phyloP scores from a whole-genome alignment of 2,888 invertebrate genomes.

The Nephrotoma flavescens region DNA sequence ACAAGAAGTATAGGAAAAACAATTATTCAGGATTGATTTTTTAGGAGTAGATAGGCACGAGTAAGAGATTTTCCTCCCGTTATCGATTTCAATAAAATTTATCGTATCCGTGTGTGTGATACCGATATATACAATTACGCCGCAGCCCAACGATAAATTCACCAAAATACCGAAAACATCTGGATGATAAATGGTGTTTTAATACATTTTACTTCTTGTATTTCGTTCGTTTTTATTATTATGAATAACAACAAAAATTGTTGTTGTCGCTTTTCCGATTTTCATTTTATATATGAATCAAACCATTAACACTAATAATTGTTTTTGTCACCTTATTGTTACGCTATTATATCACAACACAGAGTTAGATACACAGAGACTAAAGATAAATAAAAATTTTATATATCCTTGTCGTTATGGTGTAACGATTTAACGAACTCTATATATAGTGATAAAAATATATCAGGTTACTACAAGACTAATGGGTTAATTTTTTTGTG shows the following conservation, averaged over 20 bases:
- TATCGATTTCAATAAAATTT: background rate
- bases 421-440: background rate
- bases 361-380: background rate
- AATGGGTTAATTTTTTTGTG: background rate
- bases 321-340: background rate
- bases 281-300: background rate
- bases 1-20: background rate
- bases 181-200: background rate
- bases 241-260: background rate
- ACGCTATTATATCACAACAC: background rate
- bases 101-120: background rate
- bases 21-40: background rate
- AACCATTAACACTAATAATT: background rate
- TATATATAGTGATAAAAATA: background rate
- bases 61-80: background rate
- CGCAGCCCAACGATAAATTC: background rate
- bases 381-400: background rate
- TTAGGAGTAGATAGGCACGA: background rate
- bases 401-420: background rate
- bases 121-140: background rate
- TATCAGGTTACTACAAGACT: background rate
- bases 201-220: background rate
- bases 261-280: background rate
- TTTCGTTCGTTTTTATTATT: background rate
- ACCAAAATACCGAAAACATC: background rate